phyloP scores from a whole-genome alignment of 2,797 vertebrate species.

The Vespertilio murinus region DNA sequence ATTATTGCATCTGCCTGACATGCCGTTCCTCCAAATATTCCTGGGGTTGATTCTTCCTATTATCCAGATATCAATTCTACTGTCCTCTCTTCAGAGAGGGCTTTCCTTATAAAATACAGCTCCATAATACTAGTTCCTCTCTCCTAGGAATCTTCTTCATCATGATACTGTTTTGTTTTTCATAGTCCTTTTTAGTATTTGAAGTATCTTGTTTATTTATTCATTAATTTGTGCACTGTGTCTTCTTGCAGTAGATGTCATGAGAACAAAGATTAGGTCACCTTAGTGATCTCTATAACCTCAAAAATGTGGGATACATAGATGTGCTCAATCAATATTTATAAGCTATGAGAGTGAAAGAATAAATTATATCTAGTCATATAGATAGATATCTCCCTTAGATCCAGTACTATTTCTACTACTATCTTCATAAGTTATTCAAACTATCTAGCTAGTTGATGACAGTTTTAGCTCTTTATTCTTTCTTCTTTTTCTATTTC shows the following conservation, averaged over 20 bases:
- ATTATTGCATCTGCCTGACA: neutral
- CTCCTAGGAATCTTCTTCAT: neutral
- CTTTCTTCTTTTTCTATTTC: neutral
- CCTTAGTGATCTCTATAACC: neutral
- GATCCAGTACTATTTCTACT: neutral
- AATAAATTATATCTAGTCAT: neutral
- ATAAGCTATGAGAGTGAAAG: neutral
- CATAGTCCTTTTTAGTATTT: neutral
- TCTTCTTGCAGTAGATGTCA: neutral
- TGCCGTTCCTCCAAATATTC: neutral
- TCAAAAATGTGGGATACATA: neutral
- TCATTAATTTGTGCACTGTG: neutral
- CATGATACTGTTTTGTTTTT: neutral
- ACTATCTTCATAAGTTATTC: neutral
- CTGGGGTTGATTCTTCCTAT: neutral
- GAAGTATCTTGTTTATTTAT: neutral
- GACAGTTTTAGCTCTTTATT: neutral
- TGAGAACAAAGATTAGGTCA: neutral
- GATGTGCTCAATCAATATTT: neutral
- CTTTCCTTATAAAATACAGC: neutral
- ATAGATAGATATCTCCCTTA: neutral
- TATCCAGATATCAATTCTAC: neutral
- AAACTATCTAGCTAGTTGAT: neutral
- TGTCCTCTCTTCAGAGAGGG: neutral
- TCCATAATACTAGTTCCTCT: neutral